phyloP scores from a whole-genome alignment of 1,140 invertebrate genomes.

The Magallana angulata region DNA sequence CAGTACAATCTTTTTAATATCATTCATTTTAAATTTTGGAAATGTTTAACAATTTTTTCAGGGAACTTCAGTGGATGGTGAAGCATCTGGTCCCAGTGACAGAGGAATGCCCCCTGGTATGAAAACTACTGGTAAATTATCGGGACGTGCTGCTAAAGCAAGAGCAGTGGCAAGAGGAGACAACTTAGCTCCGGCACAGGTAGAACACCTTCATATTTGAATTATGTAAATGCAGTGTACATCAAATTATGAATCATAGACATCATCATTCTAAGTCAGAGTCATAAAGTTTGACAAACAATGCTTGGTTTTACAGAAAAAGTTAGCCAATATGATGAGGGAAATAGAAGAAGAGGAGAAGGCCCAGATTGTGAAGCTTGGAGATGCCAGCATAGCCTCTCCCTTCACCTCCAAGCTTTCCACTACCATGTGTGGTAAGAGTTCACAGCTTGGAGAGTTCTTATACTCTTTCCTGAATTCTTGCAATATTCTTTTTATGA shows the following conservation, averaged over 20 bases:
- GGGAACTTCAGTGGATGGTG: constrained; percentile 53
- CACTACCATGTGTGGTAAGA: constrained; percentile 96
- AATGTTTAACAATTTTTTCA: background rate
- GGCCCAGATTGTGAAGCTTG: constrained; percentile 93
- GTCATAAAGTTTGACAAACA: too few relatives aligned
- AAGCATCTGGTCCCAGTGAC: constrained; percentile 48
- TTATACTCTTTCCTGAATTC: too few relatives aligned
- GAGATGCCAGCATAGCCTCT: constrained; percentile 99
- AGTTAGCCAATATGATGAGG: constrained; percentile 89
- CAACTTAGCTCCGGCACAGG: constrained; percentile 73
- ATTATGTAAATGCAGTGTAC: too few relatives aligned
- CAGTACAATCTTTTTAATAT: too few relatives aligned
- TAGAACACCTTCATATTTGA: constrained; percentile 35
- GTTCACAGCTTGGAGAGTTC: background rate
- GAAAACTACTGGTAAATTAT: constrained; percentile 56
- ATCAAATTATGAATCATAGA: too few relatives aligned
- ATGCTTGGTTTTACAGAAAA: constrained; percentile 74
- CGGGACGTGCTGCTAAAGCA: constrained; percentile 71
- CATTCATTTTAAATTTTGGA: too few relatives aligned
- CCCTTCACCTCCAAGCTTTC: constrained; percentile 99
- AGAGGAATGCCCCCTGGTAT: constrained; percentile 37
- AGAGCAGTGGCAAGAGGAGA: constrained; percentile 75
- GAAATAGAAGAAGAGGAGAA: constrained; percentile 96
- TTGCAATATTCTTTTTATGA: background rate
- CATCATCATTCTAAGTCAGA: background rate